Evolutionary conservation across 2,888 invertebrate species (phyloP), one percentile per base, ranked within the genome.

Genomic region (Netelia melanura): DNA sequence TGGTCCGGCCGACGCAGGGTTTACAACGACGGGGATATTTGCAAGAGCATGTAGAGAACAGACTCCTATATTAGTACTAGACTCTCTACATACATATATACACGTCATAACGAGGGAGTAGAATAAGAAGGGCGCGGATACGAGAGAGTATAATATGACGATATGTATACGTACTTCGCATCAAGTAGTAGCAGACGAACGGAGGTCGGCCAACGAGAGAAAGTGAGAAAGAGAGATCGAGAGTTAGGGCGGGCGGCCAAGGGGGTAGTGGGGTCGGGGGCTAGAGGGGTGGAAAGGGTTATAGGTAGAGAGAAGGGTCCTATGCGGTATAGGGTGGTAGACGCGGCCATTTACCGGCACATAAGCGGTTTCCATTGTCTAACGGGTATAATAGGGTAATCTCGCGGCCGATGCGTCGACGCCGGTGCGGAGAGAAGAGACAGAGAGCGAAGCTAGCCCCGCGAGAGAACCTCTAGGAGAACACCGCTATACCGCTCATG

Each of bases 351-450:
- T 93, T 93, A 93, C 90, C 90, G 91, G 89, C 91, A 91, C 91
- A 91, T 92, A 92, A 93, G 91, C 92, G 92, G 92, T 93, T 92
- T 91, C 92, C 90, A 93, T 93, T 93, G 93, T 93, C 93, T 93
- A 92, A 92, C 91, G 86, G 87, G 90, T 90, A 93, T 93, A 93
- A 93, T 93, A 91, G 92, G 93, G 93, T 93, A 93, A 93, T 93
- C 93, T 93, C 91, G 93, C 91, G 92, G 93, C 85, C 92, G 92
- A 93, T 92, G 93, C 91, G 91, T 92, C 90, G 90, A 90, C 87
- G 88, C 91, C 91, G 91, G 90, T 75, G 78, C 62, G 72, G 52
- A 74, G 70, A 65, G 17, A 5, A 58, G 23, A 58, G 58, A 48
- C 11, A 10, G 48, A 48, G 48, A 48, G 48, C 10, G 48, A 48